phyloP scores from a whole-genome alignment of 2,113 vertebrate species.

The Muntiacus reevesi region DNA sequence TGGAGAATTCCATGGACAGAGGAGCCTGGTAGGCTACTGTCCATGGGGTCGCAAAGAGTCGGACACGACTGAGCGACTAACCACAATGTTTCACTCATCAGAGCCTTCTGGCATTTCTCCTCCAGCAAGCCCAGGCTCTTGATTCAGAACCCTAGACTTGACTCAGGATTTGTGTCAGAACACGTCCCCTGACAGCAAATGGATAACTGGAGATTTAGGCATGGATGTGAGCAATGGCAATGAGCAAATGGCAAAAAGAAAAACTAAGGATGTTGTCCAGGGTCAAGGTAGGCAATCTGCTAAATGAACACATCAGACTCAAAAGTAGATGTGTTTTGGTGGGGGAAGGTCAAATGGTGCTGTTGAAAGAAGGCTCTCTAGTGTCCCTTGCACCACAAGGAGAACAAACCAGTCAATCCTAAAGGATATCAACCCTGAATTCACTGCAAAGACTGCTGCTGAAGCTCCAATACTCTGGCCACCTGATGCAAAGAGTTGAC shows the following conservation, averaged over 20 bases:
- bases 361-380: background rate
- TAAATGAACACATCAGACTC: background rate
- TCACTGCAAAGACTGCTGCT: background rate
- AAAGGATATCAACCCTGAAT: background rate
- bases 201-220: background rate
- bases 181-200: background rate
- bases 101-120: background rate
- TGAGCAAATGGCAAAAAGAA: background rate
- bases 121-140: background rate
- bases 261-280: background rate
- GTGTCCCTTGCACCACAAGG: background rate
- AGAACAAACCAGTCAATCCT: background rate
- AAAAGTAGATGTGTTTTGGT: background rate
- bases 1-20: no score
- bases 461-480: background rate
- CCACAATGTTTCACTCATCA: accelerated
- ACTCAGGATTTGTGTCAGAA: background rate
- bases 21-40: no score
- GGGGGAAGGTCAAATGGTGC: background rate
- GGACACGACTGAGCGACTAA: no score
- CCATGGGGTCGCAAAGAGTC: no score
- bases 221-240: background rate
- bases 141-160: background rate
- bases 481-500: background rate
- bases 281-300: background rate